Base-by-base conservation (phyloP, 1,140 invertebrate species). In the Plectus sambesii region DNA sequence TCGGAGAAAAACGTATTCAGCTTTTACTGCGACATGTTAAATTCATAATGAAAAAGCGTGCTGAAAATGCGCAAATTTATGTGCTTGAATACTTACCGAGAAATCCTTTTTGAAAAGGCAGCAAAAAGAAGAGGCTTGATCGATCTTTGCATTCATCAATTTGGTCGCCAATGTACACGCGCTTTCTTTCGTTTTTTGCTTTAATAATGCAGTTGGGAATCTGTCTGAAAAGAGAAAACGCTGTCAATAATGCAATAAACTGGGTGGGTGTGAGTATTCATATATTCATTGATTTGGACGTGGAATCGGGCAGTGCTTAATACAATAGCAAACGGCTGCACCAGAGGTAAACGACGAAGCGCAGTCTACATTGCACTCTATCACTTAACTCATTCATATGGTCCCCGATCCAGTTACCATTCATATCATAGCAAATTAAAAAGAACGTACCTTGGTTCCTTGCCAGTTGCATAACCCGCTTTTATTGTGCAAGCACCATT, bases 181-280 rank as follows among this genome's bases (percentile, higher is more conserved):
- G 77, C 1, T 89, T 79, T 42, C 86, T 73, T 69, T 98, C 92
- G 59, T 84, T 89, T 72, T 96, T 96, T 0, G 88, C 87, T 77
- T 99, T 99, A 78, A 90, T 90, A 26, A 97, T 87, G 61, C 86
- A 89, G 71, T 99, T 99, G 2, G 88, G 87, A 57, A 96, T 78
- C 24, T 60, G 29, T 41, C 64, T 66, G 38, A 53, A 63, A n/a
- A 1, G 25, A 6, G 37, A 20, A 15, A 19, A n/a, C 17, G 6
- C 17, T 2, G 36, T n/a, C n/a, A n/a, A n/a, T n/a, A n/a, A n/a
- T n/a, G n/a, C n/a, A n/a, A n/a, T n/a, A n/a, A n/a, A n/a, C n/a
- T n/a, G n/a, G n/a, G n/a, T n/a, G n/a, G n/a, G 20, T 15, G 17
- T 12, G 42, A 37, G 25, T 9, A 45, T 29, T 6, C 1, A 0